Base-by-base conservation (phyloP, 2,113 vertebrate species). In the Hippocampus comes region DNA sequence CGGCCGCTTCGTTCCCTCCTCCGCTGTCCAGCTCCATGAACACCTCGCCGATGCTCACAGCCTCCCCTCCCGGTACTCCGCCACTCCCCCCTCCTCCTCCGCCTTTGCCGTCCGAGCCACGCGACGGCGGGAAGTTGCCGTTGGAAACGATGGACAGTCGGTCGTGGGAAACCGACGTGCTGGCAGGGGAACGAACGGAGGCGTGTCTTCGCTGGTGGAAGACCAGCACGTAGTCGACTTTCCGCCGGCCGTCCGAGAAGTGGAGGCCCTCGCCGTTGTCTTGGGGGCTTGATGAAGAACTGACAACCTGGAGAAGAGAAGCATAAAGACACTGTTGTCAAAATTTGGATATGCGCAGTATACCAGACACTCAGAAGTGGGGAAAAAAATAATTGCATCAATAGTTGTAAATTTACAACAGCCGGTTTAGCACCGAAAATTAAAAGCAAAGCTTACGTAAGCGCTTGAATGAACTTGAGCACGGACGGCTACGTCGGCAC, bases 161-260 rank as follows among this genome's bases (percentile, higher is more conserved):
- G 66, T 89, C 86, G 1, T 82, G 72, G 73, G 89, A 42, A 72
- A 27, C 65, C 0, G 0, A 82, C 68, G 0, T 48, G 61, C 73
- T 51, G 46, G 68, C 34, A 1, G 46, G 72, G 20, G 59, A 55
- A 4, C 88, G 80, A 9, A 63, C 82, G 3, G 89, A 53, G 9
- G 84, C 66, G 0, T 78, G 90, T 14, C 94, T 92, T 41, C 94
- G 92, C 72, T 94, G 95, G 80, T 97, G 94, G 79, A 95, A 98
- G 20, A 93, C 94, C 20, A 99, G 85, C 30, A 99, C 96, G 0
- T 98, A 99, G 87, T 99, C 97, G 0, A 98, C 95, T 85, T 98
- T 99, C 74, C 96, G 94, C 72, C 89, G 93, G 81, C 92, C 95
- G 63, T 98, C 95, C 0, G 89, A 82, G 82, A 99, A 98, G 84